phyloP scores from a whole-genome alignment of 2,888 invertebrate genomes.

The Nemotelus nigrinus region DNA sequence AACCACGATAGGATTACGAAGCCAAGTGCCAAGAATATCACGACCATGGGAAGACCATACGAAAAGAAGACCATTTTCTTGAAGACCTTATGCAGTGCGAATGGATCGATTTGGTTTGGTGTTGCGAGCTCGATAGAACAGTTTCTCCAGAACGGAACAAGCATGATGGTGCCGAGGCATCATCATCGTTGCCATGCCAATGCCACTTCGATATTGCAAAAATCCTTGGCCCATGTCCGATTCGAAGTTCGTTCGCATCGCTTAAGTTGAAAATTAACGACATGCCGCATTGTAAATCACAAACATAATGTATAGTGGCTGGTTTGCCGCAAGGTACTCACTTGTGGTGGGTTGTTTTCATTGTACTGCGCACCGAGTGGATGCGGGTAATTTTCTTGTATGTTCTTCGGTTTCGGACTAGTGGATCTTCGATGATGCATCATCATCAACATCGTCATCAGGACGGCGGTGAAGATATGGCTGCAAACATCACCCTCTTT shows the following conservation, averaged over 20 bases:
- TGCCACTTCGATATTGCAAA: conserved; percentile 2
- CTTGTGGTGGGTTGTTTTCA: conserved; percentile 19
- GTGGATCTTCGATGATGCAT: no score
- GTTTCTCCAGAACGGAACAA: neutral
- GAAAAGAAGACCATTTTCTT: conserved; percentile 27
- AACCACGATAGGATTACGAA: no score
- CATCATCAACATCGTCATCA: no score
- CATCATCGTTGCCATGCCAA: neutral
- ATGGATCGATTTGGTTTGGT: conserved; percentile 23
- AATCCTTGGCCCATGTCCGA: conserved; percentile 34
- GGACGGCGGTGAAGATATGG: neutral
- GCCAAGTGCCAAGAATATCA: no score
- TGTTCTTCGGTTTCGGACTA: neutral
- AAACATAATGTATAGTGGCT: conserved; percentile 34
- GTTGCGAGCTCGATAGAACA: neutral
- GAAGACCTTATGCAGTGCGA: conserved; percentile 7
- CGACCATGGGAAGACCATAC: neutral
- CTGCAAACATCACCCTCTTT: conserved; percentile 20
- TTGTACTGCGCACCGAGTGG: neutral
- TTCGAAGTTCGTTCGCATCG: conserved; percentile 25
- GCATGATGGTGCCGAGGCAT: neutral
- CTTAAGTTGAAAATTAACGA: conserved; percentile 36
- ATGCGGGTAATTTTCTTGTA: conserved; percentile 28
- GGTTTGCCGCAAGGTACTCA: conserved; percentile 38
- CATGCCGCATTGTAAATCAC: conserved; percentile 42